Evolutionary conservation across 1,140 invertebrate species (phyloP).

Genomic region (Drosophila orosa): DNA sequence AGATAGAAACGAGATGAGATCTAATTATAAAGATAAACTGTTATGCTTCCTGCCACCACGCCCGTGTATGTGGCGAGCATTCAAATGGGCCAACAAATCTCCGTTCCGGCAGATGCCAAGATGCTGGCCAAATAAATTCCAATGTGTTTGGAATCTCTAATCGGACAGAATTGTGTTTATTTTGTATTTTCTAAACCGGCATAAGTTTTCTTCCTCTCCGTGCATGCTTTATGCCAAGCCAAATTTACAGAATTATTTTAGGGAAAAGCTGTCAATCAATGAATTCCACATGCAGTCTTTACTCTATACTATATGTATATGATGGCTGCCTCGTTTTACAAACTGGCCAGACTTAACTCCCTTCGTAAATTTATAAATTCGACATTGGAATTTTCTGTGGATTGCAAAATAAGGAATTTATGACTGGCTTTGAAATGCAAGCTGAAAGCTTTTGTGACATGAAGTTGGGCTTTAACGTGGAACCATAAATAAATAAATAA

Average conservation of each 20-base stretch:
- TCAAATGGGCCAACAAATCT: constrained; percentile 48
- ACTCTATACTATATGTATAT: neutral
- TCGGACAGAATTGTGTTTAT: neutral
- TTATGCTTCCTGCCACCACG: constrained; percentile 41
- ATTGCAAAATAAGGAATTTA: constrained; percentile 1
- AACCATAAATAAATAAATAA: neutral
- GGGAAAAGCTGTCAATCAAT: neutral
- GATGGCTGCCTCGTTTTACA: neutral
- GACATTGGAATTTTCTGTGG: neutral
- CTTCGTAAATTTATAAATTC: constrained; percentile 1
- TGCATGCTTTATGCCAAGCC: constrained; percentile 1
- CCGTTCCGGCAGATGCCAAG: constrained; percentile 9
- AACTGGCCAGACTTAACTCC: neutral
- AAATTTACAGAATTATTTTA: constrained; percentile 5
- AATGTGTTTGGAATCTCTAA: constrained; percentile 30
- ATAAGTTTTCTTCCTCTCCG: too few relatives aligned
- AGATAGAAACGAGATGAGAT: constrained; percentile 52
- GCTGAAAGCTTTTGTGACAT: neutral
- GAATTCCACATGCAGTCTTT: neutral
- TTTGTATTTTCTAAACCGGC: constrained; percentile 21
- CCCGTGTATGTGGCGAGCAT: constrained; percentile 55
- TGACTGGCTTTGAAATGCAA: constrained; percentile 2
- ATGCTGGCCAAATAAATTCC: constrained; percentile 37
- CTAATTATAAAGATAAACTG: constrained; percentile 77
- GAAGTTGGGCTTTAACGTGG: neutral